Conservation (phyloP, 2,797 vertebrate genomes). For the Podargus strigoides region DNA sequence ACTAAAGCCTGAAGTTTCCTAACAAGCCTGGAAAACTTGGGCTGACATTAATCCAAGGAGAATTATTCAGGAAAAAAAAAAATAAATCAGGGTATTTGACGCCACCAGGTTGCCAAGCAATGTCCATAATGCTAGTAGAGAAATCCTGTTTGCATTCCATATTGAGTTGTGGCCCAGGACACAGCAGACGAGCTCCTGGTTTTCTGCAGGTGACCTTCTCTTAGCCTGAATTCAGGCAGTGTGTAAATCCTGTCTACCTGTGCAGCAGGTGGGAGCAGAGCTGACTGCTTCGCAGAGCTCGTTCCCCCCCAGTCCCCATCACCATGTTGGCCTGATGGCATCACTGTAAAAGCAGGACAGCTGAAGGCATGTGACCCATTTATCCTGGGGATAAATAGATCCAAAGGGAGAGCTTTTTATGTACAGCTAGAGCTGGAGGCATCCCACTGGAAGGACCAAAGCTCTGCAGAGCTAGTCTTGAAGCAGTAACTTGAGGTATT, state of each 20-base stretch:
- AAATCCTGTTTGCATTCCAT: background rate
- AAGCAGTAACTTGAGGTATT: background rate
- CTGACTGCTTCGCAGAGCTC: background rate
- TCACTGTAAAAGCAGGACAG: background rate
- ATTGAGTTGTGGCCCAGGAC: background rate
- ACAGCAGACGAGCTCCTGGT: background rate
- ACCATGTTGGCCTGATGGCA: background rate
- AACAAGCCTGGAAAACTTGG: background rate
- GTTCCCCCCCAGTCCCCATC: too few species aligned
- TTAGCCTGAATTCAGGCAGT: background rate
- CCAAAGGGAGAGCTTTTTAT: background rate
- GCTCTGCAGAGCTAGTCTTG: background rate
- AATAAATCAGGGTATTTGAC: background rate
- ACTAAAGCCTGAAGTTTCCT: background rate
- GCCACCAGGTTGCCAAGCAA: background rate
- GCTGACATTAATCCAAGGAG: background rate
- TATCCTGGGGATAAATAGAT: background rate
- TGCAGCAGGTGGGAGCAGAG: background rate
- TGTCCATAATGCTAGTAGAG: background rate
- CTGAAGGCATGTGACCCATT: background rate
- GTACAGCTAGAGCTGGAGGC: background rate
- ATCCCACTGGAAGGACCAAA: background rate
- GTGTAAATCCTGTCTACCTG: background rate
- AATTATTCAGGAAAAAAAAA: background rate
- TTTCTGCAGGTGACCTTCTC: background rate